Evolutionary conservation across 2,113 vertebrate genomes (phyloP), one percentile per base, ranked within the genome.

Genomic region (Spea bombifrons): DNA sequence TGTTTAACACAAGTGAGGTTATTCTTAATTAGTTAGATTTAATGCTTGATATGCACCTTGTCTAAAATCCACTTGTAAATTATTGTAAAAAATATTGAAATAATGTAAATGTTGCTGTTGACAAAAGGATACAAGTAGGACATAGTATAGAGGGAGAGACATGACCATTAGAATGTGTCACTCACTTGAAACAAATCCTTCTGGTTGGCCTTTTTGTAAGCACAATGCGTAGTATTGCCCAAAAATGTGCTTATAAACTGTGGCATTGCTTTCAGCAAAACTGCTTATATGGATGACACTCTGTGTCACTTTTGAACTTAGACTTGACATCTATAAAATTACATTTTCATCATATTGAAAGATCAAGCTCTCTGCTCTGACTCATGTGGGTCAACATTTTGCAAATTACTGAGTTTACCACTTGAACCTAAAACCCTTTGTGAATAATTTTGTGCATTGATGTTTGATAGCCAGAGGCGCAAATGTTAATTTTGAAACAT

Each of bases 361-460:
- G 90, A 94, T 91, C 90, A 92, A 90, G 84, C 88, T 88, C 87
- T 83, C 89, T 85, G 81, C 86, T 82, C 85, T 85, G 88, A 89
- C 87, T 91, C 90, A 89, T 89, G 90, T 88, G 88, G 90, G 90
- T 91, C 92, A 92, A 92, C 89, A 89, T 89, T 93, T 91, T 90
- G 87, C 87, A 92, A 91, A 91, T 86, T 75, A 87, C 86, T 90
- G 84, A 86, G 91, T 92, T 93, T 92, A 90, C 88, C 87, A 90
- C 86, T 92, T 92, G 90, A 92, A 91, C 90, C 78, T 84, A 87
- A 89, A 90, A 89, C 83, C 83, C 87, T 89, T 89, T 89, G 90
- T 89, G 91, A 92, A 92, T 92, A 92, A 91, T 88, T 91, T 81
- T 86, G 64, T 82, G 83, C 83, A 85, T 85, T 91, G 88, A 90